Evolutionary conservation across 2,113 vertebrate species (phyloP).

Genomic region (Amphiprion percula): DNA sequence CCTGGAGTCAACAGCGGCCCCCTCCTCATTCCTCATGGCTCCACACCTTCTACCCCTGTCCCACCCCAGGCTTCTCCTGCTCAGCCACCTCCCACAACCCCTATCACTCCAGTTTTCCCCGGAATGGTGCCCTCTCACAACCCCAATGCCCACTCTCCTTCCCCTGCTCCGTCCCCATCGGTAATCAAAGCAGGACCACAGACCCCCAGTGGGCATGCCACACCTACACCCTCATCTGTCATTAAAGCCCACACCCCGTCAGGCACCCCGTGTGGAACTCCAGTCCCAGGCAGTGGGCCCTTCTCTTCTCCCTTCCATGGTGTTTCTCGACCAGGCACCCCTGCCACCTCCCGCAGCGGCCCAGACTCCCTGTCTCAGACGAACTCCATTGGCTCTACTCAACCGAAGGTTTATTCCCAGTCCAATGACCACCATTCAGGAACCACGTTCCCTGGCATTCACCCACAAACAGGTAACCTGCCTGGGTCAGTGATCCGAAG

Average conservation of each 20-base stretch:
- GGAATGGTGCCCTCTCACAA: slow-evolving; percentile 88
- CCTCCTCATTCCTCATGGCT: slow-evolving; percentile 89
- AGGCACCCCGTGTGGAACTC: slow-evolving; percentile 84
- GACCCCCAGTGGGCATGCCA: slow-evolving; percentile 74
- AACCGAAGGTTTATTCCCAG: slow-evolving; percentile 88
- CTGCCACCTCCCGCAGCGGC: slow-evolving; percentile 71
- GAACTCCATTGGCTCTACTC: slow-evolving; percentile 83
- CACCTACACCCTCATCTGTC: slow-evolving; percentile 83
- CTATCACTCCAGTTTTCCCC: slow-evolving; percentile 89
- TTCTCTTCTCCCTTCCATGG: slow-evolving; percentile 85
- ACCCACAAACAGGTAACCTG: slow-evolving; percentile 84
- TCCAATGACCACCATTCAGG: slow-evolving; percentile 81
- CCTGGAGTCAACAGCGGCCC: slow-evolving; percentile 79
- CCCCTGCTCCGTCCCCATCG: slow-evolving; percentile 82
- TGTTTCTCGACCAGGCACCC: slow-evolving; percentile 85
- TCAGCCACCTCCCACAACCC: slow-evolving; percentile 86
- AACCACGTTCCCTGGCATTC: slow-evolving; percentile 79
- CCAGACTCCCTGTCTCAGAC: slow-evolving; percentile 80
- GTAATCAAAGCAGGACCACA: slow-evolving; percentile 84
- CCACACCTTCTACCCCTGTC: slow-evolving; percentile 88
- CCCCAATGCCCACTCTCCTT: slow-evolving; percentile 68
- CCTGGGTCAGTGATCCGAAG: slow-evolving; percentile 88
- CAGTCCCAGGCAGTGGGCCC: slow-evolving; percentile 79
- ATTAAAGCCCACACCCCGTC: slow-evolving; percentile 86
- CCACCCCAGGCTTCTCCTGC: slow-evolving; percentile 87